phyloP scores from a whole-genome alignment of 2,888 invertebrate genomes.

The Caenorhabditis wallacei region DNA sequence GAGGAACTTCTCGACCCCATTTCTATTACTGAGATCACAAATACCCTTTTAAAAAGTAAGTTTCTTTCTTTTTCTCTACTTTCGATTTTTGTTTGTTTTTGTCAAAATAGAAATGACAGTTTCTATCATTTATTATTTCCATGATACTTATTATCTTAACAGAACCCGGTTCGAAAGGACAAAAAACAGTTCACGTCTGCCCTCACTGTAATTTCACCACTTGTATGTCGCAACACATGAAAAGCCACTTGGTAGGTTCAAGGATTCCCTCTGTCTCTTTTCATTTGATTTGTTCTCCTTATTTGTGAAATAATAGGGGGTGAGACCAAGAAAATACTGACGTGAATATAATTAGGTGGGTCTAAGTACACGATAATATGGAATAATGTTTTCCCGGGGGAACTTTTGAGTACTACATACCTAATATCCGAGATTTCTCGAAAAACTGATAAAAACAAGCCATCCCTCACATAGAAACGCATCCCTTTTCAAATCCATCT shows the following conservation, averaged over 20 bases:
- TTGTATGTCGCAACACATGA: constrained; percentile 83
- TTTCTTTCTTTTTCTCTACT: neutral
- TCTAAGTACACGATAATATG: constrained; percentile 39
- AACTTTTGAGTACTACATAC: neutral
- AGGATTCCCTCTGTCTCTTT: constrained; percentile 16
- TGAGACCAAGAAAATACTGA: constrained; percentile 19
- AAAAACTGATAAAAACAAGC: neutral
- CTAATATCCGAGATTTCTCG: constrained; percentile 9
- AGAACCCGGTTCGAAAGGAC: constrained; percentile 57
- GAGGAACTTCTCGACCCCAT: constrained; percentile 28
- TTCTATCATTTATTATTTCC: neutral
- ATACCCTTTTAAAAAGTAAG: constrained; percentile 52
- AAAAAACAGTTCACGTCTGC: constrained; percentile 77
- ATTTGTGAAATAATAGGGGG: neutral
- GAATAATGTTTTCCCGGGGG: constrained; percentile 21
- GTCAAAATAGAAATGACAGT: too few relatives aligned
- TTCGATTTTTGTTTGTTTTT: constrained; percentile 5
- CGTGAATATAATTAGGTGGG: constrained; percentile 23
- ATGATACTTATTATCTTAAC: too few relatives aligned
- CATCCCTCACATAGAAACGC: constrained; percentile 6
- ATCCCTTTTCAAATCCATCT: constrained; percentile 10
- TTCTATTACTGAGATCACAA: constrained; percentile 59
- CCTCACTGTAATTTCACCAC: constrained; percentile 83
- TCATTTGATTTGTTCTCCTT: constrained; percentile 3
- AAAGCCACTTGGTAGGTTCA: constrained; percentile 81